Evolutionary conservation across 2,113 vertebrate species (phyloP).

Genomic region (Eulemur macaco): DNA sequence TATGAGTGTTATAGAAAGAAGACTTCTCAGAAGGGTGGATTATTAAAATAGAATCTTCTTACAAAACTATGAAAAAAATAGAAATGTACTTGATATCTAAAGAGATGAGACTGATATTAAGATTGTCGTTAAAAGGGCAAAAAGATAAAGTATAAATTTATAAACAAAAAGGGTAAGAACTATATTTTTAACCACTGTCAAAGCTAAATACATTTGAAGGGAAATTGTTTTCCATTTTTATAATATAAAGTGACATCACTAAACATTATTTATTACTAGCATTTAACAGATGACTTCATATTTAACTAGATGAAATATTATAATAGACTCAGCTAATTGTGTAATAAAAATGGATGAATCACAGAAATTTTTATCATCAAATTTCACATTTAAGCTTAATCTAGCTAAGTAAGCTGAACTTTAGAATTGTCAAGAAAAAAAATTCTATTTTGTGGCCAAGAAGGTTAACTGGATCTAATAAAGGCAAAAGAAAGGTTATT

Average conservation of each 20-base stretch:
- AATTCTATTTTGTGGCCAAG: background rate
- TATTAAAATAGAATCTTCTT: constrained; percentile 31
- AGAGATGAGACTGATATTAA: constrained; percentile 50
- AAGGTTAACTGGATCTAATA: background rate
- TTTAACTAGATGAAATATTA: constrained; percentile 70
- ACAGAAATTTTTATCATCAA: constrained; percentile 58
- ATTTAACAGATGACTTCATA: constrained; percentile 68
- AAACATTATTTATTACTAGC: constrained; percentile 66
- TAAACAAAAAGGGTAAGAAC: constrained; percentile 65
- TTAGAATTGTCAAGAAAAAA: constrained; percentile 49
- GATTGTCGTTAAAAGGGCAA: constrained; percentile 63
- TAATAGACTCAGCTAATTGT: constrained; percentile 59
- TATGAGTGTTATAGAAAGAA: constrained; percentile 41
- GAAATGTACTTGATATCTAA: constrained; percentile 21
- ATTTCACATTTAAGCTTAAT: constrained; percentile 50
- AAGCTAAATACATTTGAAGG: constrained; percentile 65
- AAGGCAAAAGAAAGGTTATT: background rate
- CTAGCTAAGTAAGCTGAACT: background rate
- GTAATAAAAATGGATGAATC: constrained; percentile 56
- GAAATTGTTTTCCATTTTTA: constrained; percentile 68
- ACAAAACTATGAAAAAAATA: background rate
- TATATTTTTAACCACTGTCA: constrained; percentile 69
- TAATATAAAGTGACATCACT: constrained; percentile 54
- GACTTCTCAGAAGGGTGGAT: background rate
- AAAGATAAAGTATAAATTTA: constrained; percentile 20